A percentile compares a stretch with the other conserved stretches of the same genome.
These are phyloP conservation scores for Seriola quinqueradiata DNA, from an alignment of 2,113 vertebrate species.

Conservation along the genomic window DNA sequence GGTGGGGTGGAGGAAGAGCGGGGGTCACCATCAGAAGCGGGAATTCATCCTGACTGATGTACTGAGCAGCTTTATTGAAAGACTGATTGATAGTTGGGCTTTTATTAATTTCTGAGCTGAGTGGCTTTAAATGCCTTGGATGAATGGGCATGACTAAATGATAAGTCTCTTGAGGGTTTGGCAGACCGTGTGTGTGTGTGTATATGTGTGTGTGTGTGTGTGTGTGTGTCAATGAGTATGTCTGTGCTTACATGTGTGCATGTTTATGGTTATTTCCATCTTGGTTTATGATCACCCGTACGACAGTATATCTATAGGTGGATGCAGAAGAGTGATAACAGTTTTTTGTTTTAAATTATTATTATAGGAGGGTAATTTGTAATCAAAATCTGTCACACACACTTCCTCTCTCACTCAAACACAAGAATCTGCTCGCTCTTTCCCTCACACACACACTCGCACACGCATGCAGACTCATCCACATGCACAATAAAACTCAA, in stretches of 20 bases:
- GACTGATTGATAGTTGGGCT: conserved; percentile 60
- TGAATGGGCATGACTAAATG: conserved; percentile 60
- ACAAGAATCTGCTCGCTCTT: conserved; percentile 13
- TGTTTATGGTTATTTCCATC: conserved; percentile 42
- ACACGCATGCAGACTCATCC: conserved; percentile 9
- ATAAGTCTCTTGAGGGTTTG: conserved; percentile 57
- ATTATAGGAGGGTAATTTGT: conserved; percentile 44
- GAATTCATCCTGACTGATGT: conserved; percentile 57
- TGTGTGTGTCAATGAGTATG: conserved; percentile 17
- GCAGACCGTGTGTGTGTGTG: conserved; percentile 15
- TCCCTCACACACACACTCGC: conserved; percentile 23
- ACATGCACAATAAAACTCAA: conserved; percentile 69
- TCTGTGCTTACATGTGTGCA: conserved; percentile 9
- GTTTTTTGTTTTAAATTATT: not conserved
- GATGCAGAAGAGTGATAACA: conserved; percentile 42
- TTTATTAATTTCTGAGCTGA: conserved; percentile 58
- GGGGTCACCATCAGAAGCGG: conserved; percentile 41
- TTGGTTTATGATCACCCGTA: conserved; percentile 27
- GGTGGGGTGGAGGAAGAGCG: conserved; percentile 23
- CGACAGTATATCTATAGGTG: conserved; percentile 39
- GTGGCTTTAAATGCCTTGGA: conserved; percentile 52
- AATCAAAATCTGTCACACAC: conserved; percentile 50
- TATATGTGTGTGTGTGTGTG: conserved; percentile 1
- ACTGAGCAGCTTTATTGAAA: conserved; percentile 42
- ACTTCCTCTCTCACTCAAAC: conserved; percentile 11